Base-by-base conservation (phyloP, 2,797 vertebrate species). In the Sebastes vulpes region DNA sequence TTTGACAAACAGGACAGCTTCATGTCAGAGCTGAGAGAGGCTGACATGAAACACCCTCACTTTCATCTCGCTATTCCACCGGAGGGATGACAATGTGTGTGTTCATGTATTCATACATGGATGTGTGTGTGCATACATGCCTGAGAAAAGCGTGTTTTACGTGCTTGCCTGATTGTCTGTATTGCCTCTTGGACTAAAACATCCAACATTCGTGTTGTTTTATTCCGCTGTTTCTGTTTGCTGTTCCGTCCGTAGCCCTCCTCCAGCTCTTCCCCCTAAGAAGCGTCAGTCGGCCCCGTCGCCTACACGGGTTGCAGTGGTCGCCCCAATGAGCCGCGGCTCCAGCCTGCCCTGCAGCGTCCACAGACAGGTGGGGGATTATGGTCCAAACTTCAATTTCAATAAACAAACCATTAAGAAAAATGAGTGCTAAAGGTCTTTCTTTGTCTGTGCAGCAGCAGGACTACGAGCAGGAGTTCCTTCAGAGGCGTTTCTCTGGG, bases 261-360 rank as follows among this genome's bases (percentile, higher is more conserved):
- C 98, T 18, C 98, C 98, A 35, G 98, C 98, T 6, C 79, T 99
- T 77, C 98, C 98, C 3, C 98, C 98, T 21, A 99, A 99, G 94
- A 99, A 99, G 72, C 96, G 98, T 1, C 98, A 99, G 94, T 99
- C 98, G 0, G 98, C 97, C 0, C 96, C 98, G 2, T 99, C 98
- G n/a, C 98, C 98, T 0, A 99, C 98, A 1, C 96, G 98, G 12
- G 97, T 99, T 68, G 98, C 98, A 0, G 97, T 99, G 3, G 98
- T 99, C 12, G 97, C 98, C 11, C 98, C 98, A 5, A 99, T 99
- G 97, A 99, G 98, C 81, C 96, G 98, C 1, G 98, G 98, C 32
- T 98, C 98, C 91, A 99, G 97, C 87, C 93, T 99, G 77, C 98
- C 98, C 4, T 96, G 98, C 77, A 97, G 97, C 23, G 98, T 98